These are phyloP conservation scores for Apaloderma vittatum DNA, from an alignment of 2,113 vertebrate species.

Conservation along the genomic window DNA sequence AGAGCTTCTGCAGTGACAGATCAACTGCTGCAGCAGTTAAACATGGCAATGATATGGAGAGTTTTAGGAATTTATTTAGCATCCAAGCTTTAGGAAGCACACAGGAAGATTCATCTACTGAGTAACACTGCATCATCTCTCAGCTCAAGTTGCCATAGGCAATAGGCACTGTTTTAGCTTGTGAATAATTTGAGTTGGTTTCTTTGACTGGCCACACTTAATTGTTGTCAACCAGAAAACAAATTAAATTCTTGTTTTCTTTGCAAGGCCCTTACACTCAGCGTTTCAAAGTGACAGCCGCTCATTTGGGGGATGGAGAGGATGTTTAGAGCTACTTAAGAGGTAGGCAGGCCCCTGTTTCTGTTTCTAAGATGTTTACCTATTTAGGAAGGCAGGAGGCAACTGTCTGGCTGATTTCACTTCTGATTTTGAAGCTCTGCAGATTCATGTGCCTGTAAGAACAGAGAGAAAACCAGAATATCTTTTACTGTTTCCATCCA, in stretches of 20 bases:
- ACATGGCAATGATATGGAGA: neutral
- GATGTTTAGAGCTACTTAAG: neutral
- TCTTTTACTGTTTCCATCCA: neutral
- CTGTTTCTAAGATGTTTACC: constrained; percentile 15
- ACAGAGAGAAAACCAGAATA: neutral
- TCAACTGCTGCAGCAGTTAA: neutral
- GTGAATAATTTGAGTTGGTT: neutral
- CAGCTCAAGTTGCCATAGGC: neutral
- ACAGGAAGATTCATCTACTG: neutral
- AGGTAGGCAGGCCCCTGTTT: neutral
- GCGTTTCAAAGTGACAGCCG: neutral
- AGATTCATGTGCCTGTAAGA: neutral
- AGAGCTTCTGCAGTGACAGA: neutral
- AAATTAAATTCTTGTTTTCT: neutral
- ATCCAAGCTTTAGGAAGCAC: neutral
- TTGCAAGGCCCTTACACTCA: neutral
- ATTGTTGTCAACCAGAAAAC: neutral
- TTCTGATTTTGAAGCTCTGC: constrained; percentile 25
- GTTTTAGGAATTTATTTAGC: neutral
- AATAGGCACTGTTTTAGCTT: neutral
- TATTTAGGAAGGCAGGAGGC: constrained; percentile 17
- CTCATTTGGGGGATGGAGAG: neutral
- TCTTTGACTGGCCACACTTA: constrained; percentile 1
- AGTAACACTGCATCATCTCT: neutral
- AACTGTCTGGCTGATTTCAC: constrained; percentile 3